A percentile compares a stretch with the other conserved stretches of the same genome.
Conservation (phyloP, 2,888 invertebrate species). For the Alloplasta piceator region DNA sequence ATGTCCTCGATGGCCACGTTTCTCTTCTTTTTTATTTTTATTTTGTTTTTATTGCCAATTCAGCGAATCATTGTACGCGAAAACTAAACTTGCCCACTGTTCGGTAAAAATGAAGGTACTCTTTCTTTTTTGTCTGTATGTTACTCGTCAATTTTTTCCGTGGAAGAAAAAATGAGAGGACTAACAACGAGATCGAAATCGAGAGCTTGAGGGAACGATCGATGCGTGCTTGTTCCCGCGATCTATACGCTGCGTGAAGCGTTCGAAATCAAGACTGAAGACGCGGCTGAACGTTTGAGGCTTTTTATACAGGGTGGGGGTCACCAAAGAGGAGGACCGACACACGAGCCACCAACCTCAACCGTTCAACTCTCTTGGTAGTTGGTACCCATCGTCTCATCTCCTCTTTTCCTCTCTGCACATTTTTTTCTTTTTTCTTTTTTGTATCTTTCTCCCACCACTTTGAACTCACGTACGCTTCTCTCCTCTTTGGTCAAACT, state of each 20-base stretch:
- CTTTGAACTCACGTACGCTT: constrained; percentile 42
- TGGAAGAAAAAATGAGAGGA: background rate
- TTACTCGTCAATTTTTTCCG: background rate
- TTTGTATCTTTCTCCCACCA: constrained; percentile 61
- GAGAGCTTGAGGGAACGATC: constrained; percentile 66
- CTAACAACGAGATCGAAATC: too few relatives aligned
- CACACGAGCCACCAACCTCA: constrained; percentile 61
- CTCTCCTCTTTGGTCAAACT: constrained; percentile 45
- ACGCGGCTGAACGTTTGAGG: constrained; percentile 75
- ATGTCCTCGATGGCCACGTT: constrained; percentile 58
- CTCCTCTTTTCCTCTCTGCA: constrained; percentile 68
- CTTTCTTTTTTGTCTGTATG: background rate
- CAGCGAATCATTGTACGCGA: constrained; percentile 63
- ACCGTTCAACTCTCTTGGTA: constrained; percentile 71
- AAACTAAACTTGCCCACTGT: constrained; percentile 45
- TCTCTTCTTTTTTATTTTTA: constrained; percentile 45
- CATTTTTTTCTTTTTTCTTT: constrained; percentile 34
- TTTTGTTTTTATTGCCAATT: constrained; percentile 17
- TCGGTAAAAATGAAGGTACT: background rate
- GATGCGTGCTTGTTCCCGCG: constrained; percentile 47
- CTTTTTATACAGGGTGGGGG: constrained; percentile 80
- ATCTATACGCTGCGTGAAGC: constrained; percentile 72
- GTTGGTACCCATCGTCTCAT: constrained; percentile 76
- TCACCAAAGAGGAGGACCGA: constrained; percentile 72
- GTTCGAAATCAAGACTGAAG: constrained; percentile 79